Percentiles rank a stretch among this genome's conserved stretches.
Conservation (phyloP, 2,797 vertebrate genomes). For the Girardinus metallicus region DNA sequence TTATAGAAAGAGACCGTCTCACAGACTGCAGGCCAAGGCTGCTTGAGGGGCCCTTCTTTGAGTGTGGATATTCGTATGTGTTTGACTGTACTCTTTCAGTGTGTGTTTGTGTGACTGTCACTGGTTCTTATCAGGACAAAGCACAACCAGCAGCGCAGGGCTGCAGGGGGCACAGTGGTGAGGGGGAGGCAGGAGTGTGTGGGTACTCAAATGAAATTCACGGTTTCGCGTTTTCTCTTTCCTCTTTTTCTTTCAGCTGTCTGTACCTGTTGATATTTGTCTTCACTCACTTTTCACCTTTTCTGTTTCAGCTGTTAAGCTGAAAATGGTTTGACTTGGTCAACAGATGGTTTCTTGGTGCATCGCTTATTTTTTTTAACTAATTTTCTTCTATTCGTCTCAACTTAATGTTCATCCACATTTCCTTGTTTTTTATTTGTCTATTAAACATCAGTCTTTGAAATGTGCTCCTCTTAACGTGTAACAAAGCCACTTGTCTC, state of each 20-base stretch:
- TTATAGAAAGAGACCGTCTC: slow-evolving; percentile 45
- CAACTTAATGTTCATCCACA: not conserved
- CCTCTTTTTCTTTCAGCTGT: slow-evolving; percentile 14
- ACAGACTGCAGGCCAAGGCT: slow-evolving; percentile 61
- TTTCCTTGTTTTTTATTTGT: slow-evolving; percentile 2
- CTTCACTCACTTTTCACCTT: slow-evolving; percentile 16
- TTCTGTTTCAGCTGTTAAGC: not conserved
- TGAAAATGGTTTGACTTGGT: not conserved
- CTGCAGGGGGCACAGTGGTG: slow-evolving; percentile 54
- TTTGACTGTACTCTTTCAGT: slow-evolving; percentile 36
- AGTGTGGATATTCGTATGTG: slow-evolving; percentile 41
- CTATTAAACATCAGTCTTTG: not conserved
- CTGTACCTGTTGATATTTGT: slow-evolving; percentile 43
- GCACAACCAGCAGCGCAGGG: slow-evolving; percentile 66
- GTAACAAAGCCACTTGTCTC: slow-evolving; percentile 29
- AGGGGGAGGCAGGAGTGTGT: slow-evolving; percentile 36
- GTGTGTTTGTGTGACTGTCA: slow-evolving; percentile 55
- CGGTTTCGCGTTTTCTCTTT: slow-evolving; percentile 18
- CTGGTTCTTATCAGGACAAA: slow-evolving; percentile 74
- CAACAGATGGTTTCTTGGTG: not conserved
- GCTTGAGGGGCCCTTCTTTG: slow-evolving; percentile 60
- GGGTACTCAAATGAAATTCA: slow-evolving; percentile 44
- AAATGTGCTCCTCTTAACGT: slow-evolving; percentile 5
- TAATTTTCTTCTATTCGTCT: not conserved
- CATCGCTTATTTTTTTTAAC: not conserved